Evolutionary conservation across 2,113 vertebrate species (phyloP).

Genomic region (Canis aureus): DNA sequence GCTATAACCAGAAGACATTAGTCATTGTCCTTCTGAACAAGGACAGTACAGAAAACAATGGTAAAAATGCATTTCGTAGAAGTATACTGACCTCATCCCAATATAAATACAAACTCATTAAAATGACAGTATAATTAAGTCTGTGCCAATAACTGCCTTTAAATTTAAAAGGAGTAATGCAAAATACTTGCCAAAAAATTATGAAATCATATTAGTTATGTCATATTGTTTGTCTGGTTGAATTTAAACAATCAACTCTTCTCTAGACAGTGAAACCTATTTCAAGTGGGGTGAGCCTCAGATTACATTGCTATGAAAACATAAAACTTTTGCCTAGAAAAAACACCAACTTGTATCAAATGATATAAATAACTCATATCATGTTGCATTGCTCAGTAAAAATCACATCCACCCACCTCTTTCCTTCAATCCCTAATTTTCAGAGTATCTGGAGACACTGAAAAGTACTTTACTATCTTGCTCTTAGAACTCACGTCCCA

Average conservation of each 20-base stretch:
- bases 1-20: constrained; percentile 68
- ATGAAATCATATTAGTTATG: constrained; percentile 23
- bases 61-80: constrained; percentile 67
- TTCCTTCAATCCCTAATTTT: constrained; percentile 3
- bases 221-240: constrained; percentile 22
- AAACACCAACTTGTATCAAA: neutral
- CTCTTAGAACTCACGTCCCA: neutral
- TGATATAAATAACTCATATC: constrained; percentile 45
- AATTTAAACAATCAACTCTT: constrained; percentile 69
- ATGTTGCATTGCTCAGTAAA: constrained; percentile 21
- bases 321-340: constrained; percentile 14
- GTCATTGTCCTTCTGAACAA: constrained; percentile 68
- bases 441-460: neutral
- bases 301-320: neutral
- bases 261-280: neutral
- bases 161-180: constrained; percentile 69
- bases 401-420: neutral
- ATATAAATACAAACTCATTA: constrained; percentile 75
- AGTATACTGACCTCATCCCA: constrained; percentile 22
- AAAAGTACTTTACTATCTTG: neutral
- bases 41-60: constrained; percentile 64
- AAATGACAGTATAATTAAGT: constrained; percentile 78
- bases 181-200: constrained; percentile 63
- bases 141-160: constrained; percentile 66
- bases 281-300: constrained; percentile 57